Base-by-base conservation (phyloP, 2,888 invertebrate species). In the Nephrotoma flavescens region DNA sequence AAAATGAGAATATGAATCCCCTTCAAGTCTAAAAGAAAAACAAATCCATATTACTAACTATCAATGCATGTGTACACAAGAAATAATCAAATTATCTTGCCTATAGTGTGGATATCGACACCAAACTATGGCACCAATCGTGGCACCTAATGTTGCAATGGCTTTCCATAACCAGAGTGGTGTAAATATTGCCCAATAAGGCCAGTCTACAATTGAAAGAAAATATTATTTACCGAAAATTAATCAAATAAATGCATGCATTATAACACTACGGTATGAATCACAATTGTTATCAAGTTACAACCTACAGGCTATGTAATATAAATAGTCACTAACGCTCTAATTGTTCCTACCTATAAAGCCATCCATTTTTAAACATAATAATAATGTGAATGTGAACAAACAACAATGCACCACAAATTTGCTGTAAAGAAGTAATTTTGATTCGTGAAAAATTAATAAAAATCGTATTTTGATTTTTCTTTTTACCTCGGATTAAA, bases 101-200 rank as follows among this genome's bases (percentile, higher is more conserved):
- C 97, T 95, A 91, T 97, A 97, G 90, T 98, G 98, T 86, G 99
- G 99, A 92, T 97, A 96, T 89, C 96, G 94, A 95, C 97, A 97
- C 98, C 99, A 99, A 19, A 98, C 96, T 90, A 97, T 96, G 89
- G 97, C 97, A 86, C 99, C 99, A 87, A 98, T 94, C 85, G 96
- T 94, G 83, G 98, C 98, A 87, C 99, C 99, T 87, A 95, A 90
- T 71, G 99, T 95, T 15, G 98, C 98, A 90, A 98, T 90, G 88
- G 95, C 94, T 91, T 99, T 99, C 98, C 99, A 99, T 89, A 98
- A 94, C 98, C 98, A 99, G 90, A 99, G 95, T 86, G 99, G 99
- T 31, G 96, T 94, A 92, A 99, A 99, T 83, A 99, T 96, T 6
- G 96, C 95, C 98, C 98, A 99, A 92, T 96, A 99, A 86, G 97